Evolutionary conservation across 64 coral and sea anemone species (phyloP).

Genomic region (Actinia tenebrosa): DNA sequence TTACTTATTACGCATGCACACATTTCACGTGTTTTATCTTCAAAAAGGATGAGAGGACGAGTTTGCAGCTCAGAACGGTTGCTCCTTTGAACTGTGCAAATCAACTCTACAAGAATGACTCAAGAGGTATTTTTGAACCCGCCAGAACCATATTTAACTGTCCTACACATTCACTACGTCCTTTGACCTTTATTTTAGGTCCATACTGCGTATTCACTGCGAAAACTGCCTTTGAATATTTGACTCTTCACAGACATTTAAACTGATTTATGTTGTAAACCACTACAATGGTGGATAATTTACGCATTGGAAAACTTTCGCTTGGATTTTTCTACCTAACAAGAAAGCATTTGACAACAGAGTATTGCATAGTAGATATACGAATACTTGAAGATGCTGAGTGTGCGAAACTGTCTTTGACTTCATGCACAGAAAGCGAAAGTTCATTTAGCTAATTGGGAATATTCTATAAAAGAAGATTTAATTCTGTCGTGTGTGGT

Average conservation of each 20-base stretch:
- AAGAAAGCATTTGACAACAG: not conserved
- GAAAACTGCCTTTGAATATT: slow-evolving; percentile 7
- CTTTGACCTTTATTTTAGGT: not conserved
- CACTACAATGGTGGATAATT: not conserved
- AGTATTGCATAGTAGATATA: not conserved
- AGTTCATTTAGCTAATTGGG: not conserved
- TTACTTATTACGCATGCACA: too few relatives aligned
- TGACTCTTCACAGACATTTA: not conserved
- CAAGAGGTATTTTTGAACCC: not conserved
- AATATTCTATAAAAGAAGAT: not conserved
- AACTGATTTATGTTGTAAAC: not conserved
- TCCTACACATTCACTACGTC: not conserved
- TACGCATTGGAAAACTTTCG: not conserved
- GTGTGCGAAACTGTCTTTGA: not conserved
- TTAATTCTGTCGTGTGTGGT: not conserved
- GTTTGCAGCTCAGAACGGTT: not conserved
- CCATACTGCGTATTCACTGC: not conserved
- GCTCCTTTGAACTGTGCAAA: not conserved
- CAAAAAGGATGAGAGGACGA: not conserved
- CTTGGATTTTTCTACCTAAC: not conserved
- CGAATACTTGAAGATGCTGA: not conserved
- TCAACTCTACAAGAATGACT: not conserved
- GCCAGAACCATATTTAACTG: not conserved
- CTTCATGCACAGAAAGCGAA: not conserved
- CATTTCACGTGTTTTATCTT: not conserved